Base-by-base conservation (phyloP, 2,113 vertebrate species). In the Gymnocephalus cernua region DNA sequence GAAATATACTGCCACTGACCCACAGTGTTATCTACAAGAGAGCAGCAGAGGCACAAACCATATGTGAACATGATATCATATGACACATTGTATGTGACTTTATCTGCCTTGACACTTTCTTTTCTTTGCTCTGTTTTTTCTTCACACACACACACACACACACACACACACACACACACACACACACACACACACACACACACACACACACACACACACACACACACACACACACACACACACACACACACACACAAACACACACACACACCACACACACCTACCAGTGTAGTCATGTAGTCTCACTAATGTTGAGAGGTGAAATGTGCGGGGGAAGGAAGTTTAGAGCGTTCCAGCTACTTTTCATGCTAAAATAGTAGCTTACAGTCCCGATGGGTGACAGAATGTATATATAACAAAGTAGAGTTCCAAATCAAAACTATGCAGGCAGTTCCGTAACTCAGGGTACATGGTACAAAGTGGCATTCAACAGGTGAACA, bases 301-400 rank as follows among this genome's bases (percentile, higher is more conserved):
- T n/a, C n/a, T n/a, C n/a, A 83, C 84, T 88, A 66, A 74, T 80
- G 83, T 35, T 68, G 76, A 82, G 53, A 84, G 77, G 74, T 73
- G 15, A 68, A 74, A 80, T 79, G 73, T 82, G 69, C 51, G 68
- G 44, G 38, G 23, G 48, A 68, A 80, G 66, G 51, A 8, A 45
- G 18, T 61, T 82, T 44, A 50, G 41, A 74, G 59, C 38, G 56
- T 59, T 82, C 56, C 76, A 71, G 38, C 61, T 57, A 45, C 9
- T 4, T 47, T 45, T 47, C 41, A 44, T 58, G 54, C 54, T 58
- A 58, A 58, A 58, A 29, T 15, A 18, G 10, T 21, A 69, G 27
- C 19, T 71, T 45, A 67, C 45, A 19, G 45, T 67, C 65, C 27
- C 51, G 65, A 29, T 67, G 44, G 29, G 25, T 66, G 25, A 16